Base-by-base conservation (phyloP, 1,140 invertebrate genomes). In the Spodoptera frugiperda region DNA sequence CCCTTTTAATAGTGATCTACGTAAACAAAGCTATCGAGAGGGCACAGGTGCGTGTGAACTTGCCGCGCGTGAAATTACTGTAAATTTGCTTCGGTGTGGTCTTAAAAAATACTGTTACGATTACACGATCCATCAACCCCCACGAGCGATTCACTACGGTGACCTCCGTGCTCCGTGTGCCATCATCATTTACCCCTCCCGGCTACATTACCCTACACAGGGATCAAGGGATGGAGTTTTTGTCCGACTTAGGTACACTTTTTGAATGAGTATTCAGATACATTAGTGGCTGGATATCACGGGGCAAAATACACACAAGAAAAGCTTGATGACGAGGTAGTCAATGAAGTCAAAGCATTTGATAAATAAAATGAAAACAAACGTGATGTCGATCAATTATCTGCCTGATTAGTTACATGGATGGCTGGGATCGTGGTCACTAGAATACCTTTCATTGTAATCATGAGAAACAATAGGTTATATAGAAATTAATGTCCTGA, bases 41-140 rank as follows among this genome's bases (percentile, higher is more conserved):
- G 78, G 80, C 81, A 89, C 88, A 91, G 89, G 89, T 92, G 91
- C 90, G 91, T 92, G 89, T 91, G 88, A 91, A 88, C 87, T 78
- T 85, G 78, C 85, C 81, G 86, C 78, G 87, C 92, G 89, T 93
- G 92, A 93, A 93, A 93, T 93, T 87, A 89, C 78, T 87, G 87
- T 90, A 87, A 87, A 88, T 89, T 88, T 87, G 83, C 87, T 84
- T 84, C 91, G 88, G 92, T 94, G 92, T 94, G 92, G 91, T 93
- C 91, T 85, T 79, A 74, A 79, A 90, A 91, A 89, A 88, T 89
- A 86, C 79, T 84, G 83, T 87, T 83, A 87, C 85, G 82, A 92
- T 92, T 91, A 91, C 88, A 89, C 86, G 87, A 89, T 83, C 84
- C 84, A 89, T 90, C 92, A 90, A 91, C 90, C 90, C 92, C 82